These are phyloP conservation scores for Mesembrinibis cayennensis DNA, from an alignment of 2,113 vertebrate genomes.

Conservation along the genomic window DNA sequence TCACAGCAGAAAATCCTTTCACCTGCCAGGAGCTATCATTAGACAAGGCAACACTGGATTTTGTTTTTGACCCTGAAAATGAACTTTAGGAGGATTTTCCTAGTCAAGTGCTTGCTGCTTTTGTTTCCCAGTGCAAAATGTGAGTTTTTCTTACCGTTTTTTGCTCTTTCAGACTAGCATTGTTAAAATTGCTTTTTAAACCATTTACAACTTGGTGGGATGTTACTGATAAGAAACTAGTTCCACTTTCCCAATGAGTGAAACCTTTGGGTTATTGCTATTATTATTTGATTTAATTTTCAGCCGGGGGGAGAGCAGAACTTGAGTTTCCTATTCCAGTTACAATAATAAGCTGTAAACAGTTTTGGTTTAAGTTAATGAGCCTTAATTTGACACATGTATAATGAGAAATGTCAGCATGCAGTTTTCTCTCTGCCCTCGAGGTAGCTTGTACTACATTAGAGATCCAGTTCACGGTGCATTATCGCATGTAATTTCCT, in stretches of 20 bases:
- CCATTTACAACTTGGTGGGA: not conserved
- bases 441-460: constrained; percentile 13
- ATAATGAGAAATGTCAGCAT: constrained; percentile 27
- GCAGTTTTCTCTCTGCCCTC: constrained; percentile 21
- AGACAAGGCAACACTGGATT: not conserved
- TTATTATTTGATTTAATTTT: constrained; percentile 44
- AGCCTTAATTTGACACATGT: constrained; percentile 50
- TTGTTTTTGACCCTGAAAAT: constrained; percentile 44
- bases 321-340: constrained; percentile 3
- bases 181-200: not conserved
- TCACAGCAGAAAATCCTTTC: not conserved
- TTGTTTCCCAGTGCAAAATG: constrained; percentile 46
- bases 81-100: constrained; percentile 41
- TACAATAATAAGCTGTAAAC: constrained; percentile 35
- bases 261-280: not conserved
- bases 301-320: not conserved
- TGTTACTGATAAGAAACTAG: not conserved
- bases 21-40: not conserved
- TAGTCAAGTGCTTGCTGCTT: constrained; percentile 48
- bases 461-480: constrained; percentile 2
- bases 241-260: not conserved
- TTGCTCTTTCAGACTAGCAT: not conserved
- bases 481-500: constrained; percentile 19
- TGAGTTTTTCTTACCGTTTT: not conserved
- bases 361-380: constrained; percentile 31